Base-by-base conservation (phyloP, 2,797 vertebrate species). In the Carcharodon carcharias region DNA sequence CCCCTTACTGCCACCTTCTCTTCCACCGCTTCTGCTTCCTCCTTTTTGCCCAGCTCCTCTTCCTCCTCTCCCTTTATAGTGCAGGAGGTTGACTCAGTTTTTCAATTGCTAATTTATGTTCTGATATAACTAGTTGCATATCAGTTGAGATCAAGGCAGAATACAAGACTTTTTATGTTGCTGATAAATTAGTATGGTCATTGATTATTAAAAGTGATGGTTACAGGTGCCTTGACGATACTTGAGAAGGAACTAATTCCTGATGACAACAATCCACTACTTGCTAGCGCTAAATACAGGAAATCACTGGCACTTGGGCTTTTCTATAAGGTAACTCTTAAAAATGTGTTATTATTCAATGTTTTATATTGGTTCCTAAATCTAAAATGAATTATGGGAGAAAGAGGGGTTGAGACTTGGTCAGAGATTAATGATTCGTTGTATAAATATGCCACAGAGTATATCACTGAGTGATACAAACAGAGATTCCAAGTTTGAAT, bases 311-410 rank as follows among this genome's bases (percentile, higher is more conserved):
- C 96, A 40, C 50, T 96, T 21, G 65, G 40, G 16, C 96, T 96
- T 65, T 96, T 96, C 45, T 96, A 96, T 63, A 96, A 96, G 92
- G 96, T 58, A 56, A 95, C 94, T 95, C 50, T 71, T 73, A 95
- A 6, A 95, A 73, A 54, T 7, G 21, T 54, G 9, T 12, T 67
- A 40, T 4, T 45, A 45, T 93, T 45, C 2, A 65, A 26, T 45
- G 1, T 50, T 50, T 50, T 50, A 50, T 50, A 40, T 9, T 91
- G n/a, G n/a, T 40, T 93, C 2, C 63, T 21, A 67, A 93, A 40
- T 45, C 4, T n/a, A 21, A 63, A 92, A 31, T 89, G 18, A 85
- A 56, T 58, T 58, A 56, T 35, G 14, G n/a, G n/a, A 80, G 77
- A 40, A 45, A 18, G 80, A 21, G 18, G 18, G 18, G 12, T 9